Base-by-base conservation (phyloP, 2,113 vertebrate species). In the Gallinago undulata region DNA sequence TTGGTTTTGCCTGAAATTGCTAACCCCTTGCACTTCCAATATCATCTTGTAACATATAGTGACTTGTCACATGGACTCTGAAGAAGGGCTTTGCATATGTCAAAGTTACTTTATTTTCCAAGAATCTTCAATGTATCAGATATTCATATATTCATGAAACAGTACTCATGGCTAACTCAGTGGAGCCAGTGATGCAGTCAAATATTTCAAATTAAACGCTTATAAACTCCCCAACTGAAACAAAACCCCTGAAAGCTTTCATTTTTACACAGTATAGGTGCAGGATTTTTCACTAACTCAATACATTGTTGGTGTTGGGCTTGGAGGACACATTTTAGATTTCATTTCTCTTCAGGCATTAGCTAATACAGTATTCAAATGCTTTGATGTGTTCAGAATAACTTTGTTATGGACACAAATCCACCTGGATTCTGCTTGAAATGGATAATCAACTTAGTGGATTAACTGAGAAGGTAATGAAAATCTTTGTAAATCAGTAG, bases 391-490 rank as follows among this genome's bases (percentile, higher is more conserved):
- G 74, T 93, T 96, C 75, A 63, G 73, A 96, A 92, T 82, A 96
- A 39, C 83, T 91, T 94, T 94, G 74, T 96, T 96, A 82, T 85
- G 86, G 62, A 83, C 78, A 70, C 16, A 96, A 97, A 97, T 94
- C 87, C 90, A 87, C 78, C 37, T 85, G 76, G 74, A 97, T 94
- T 97, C 72, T 95, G 87, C 90, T 96, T 95, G 90, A 97, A 98
- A 97, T 82, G 39, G 78, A 91, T 84, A 96, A 90, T 95, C 83
- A 97, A 90, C 63, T 97, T 96, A 87, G 95, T 87, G 93, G 95
- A 97, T 98, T 98, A 97, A 56, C 63, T 87, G 84, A 93, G 84
- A 97, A 96, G n/a, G 55, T 95, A 97, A 96, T 96, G 88, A 97
- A 97, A 97, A 96, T 97, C 89, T 96, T 95, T 95, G 90, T 69